Percentiles rank a stretch among this genome's conserved stretches.
Conservation (phyloP, 1,140 invertebrate species). For the Drosophila triauraria region DNA sequence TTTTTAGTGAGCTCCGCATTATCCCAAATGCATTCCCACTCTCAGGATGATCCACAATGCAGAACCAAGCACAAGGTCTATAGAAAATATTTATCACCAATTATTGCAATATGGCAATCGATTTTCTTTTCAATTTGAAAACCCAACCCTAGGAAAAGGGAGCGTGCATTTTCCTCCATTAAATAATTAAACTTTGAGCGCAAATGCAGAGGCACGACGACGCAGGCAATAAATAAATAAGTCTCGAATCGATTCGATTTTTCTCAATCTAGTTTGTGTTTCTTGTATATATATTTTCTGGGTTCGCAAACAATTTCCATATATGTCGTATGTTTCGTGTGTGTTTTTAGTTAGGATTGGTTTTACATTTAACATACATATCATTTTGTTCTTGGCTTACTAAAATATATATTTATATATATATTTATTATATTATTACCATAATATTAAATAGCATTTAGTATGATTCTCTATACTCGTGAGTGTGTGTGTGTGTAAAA, state of each 20-base stretch:
- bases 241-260: constrained; percentile 44
- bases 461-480: constrained; percentile 60
- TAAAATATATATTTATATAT: constrained; percentile 72
- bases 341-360: constrained; percentile 71
- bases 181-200: constrained; percentile 32
- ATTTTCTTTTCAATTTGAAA: constrained; percentile 12
- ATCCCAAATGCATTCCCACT: not conserved
- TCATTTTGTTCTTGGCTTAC: constrained; percentile 75
- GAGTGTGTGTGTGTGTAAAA: constrained; percentile 46
- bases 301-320: constrained; percentile 65
- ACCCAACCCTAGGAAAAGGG: constrained; percentile 2
- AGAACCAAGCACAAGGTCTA: not conserved
- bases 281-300: constrained; percentile 59
- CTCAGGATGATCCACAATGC: not conserved
- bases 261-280: constrained; percentile 49
- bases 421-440: constrained; percentile 47
- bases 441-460: constrained; percentile 67
- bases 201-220: constrained; percentile 53
- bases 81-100: constrained; percentile 4
- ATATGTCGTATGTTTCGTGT: constrained; percentile 40
- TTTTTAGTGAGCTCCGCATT: not conserved
- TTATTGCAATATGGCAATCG: constrained; percentile 12
- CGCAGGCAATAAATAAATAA: constrained; percentile 58
- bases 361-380: constrained; percentile 59
- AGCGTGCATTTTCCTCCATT: constrained; percentile 9